A percentile compares a stretch with the other conserved stretches of the same genome.
Conservation (phyloP, 2,888 invertebrate genomes). For the Eurois occulta region DNA sequence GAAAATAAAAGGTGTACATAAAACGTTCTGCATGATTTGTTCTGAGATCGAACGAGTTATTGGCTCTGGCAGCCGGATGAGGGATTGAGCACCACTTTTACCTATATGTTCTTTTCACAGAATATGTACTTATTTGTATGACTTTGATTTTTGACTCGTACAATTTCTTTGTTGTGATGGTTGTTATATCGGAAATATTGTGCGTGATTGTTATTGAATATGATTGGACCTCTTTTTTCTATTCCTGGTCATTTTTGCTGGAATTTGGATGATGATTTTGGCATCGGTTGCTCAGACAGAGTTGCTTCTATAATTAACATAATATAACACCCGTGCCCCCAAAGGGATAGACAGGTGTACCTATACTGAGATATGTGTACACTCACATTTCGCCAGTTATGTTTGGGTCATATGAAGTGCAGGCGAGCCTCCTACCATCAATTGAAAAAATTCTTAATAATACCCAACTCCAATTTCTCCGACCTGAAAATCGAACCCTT, state of each 20-base stretch:
- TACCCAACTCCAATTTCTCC: background rate
- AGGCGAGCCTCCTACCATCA: background rate
- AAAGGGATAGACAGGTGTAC: background rate
- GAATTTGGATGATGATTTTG: background rate
- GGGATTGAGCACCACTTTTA: slow-evolving; percentile 32
- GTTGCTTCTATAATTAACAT: background rate
- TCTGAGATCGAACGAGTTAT: slow-evolving; percentile 63
- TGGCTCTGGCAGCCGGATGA: slow-evolving; percentile 58
- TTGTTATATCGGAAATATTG: slow-evolving; percentile 15
- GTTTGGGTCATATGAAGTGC: background rate
- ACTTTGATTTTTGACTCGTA: slow-evolving; percentile 44
- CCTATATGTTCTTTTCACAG: slow-evolving; percentile 25
- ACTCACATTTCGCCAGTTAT: background rate
- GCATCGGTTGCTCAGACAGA: background rate
- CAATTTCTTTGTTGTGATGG: slow-evolving; percentile 37
- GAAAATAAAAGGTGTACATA: slow-evolving; percentile 59
- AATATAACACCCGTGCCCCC: background rate
- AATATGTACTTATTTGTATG: slow-evolving; percentile 21
- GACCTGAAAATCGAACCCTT: background rate
- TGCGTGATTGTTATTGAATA: background rate
- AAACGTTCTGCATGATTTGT: slow-evolving; percentile 65
- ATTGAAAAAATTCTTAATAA: background rate
- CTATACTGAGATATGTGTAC: background rate
- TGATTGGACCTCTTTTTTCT: background rate
- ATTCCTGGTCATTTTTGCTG: background rate